A percentile compares a stretch with the other conserved stretches of the same genome.
These are phyloP conservation scores for Aviceda subcristata DNA, from an alignment of 2,113 vertebrate genomes.

Conservation along the genomic window DNA sequence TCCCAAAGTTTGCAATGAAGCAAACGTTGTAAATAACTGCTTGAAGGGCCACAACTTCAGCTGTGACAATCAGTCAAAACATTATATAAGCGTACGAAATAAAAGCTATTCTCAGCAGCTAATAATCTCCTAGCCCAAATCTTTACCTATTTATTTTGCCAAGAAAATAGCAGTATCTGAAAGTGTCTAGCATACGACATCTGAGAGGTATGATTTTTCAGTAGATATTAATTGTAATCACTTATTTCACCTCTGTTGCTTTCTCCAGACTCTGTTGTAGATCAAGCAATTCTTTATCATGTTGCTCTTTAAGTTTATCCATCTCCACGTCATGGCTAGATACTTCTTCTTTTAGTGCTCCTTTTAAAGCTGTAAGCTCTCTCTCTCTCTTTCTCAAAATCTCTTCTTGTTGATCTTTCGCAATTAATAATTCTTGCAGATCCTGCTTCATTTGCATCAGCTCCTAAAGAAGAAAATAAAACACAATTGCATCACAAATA, in stretches of 20 bases:
- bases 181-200: background rate
- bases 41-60: background rate
- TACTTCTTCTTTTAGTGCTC: constrained; percentile 96
- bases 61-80: background rate
- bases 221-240: background rate
- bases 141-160: background rate
- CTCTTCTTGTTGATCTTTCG: constrained; percentile 92
- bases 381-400: constrained; percentile 87
- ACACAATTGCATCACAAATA: background rate
- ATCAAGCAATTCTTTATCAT: constrained; percentile 81
- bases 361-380: constrained; percentile 92
- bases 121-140: background rate
- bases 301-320: constrained; percentile 90
- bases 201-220: background rate
- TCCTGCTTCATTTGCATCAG: constrained; percentile 87
- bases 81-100: background rate
- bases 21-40: background rate
- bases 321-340: constrained; percentile 91
- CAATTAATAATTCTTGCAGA: constrained; percentile 81
- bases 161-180: background rate
- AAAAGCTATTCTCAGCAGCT: background rate
- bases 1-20: background rate
- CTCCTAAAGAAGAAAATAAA: constrained; percentile 74
- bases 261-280: constrained; percentile 81
- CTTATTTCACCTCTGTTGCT: constrained; percentile 79